phyloP scores from a whole-genome alignment of 2,888 invertebrate species.

The Polydrusus cervinus region DNA sequence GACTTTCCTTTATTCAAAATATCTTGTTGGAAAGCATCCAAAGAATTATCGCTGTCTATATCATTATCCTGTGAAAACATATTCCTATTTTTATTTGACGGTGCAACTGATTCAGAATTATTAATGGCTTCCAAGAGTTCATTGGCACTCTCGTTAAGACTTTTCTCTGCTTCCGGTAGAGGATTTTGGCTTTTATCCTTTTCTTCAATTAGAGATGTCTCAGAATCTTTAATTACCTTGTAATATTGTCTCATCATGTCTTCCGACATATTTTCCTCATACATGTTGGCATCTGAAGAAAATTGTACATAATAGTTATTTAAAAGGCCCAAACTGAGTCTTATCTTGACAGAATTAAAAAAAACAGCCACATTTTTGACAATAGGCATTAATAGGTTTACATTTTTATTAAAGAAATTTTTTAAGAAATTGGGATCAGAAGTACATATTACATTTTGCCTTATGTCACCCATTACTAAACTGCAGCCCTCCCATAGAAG shows the following conservation, averaged over 20 bases:
- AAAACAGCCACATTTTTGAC: too few relatives aligned
- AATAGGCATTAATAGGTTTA: too few relatives aligned
- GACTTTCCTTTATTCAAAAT: slow-evolving; percentile 9
- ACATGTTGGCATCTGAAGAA: slow-evolving; percentile 55
- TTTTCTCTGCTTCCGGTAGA: slow-evolving; percentile 41
- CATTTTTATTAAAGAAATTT: too few relatives aligned
- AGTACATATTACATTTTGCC: too few relatives aligned
- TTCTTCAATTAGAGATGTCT: slow-evolving; percentile 47
- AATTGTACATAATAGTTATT: not conserved
- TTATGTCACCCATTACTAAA: too few relatives aligned
- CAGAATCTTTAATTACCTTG: slow-evolving; percentile 54
- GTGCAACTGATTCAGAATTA: slow-evolving; percentile 44
- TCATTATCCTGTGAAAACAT: not conserved
- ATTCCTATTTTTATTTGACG: slow-evolving; percentile 31
- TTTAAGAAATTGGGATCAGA: too few relatives aligned
- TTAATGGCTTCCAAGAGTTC: slow-evolving; percentile 50
- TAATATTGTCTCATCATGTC: slow-evolving; percentile 49
- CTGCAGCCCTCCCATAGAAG: too few relatives aligned
- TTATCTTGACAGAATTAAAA: too few relatives aligned
- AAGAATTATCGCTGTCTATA: slow-evolving; percentile 18
- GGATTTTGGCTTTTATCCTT: slow-evolving; percentile 23
- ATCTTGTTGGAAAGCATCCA: slow-evolving; percentile 18
- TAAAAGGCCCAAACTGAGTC: not conserved
- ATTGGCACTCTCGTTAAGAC: slow-evolving; percentile 52
- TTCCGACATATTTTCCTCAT: slow-evolving; percentile 55